phyloP scores from a whole-genome alignment of 2,888 invertebrate species.

The Acrocyrtus sp. region DNA sequence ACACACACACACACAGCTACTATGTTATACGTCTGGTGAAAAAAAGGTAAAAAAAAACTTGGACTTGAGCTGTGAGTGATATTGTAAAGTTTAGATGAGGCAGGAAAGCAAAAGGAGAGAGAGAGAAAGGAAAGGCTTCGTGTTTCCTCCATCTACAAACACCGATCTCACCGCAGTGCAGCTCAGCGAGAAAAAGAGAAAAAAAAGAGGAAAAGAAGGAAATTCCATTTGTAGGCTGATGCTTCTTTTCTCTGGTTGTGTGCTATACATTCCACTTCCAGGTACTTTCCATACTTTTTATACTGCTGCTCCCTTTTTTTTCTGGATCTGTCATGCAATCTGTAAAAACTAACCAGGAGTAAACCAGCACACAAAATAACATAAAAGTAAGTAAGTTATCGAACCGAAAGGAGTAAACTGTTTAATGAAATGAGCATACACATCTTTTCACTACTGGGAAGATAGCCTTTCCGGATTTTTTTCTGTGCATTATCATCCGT shows the following conservation, averaged over 20 bases:
- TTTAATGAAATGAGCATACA: constrained; percentile 19
- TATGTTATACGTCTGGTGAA: not conserved
- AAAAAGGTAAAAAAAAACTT: constrained; percentile 18
- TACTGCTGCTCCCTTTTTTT: constrained; percentile 16
- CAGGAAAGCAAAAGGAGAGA: constrained; percentile 13
- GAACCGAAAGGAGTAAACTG: constrained; percentile 24
- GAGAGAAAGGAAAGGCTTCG: constrained; percentile 42
- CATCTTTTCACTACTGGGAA: too few species aligned
- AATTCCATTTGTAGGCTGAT: constrained; percentile 40
- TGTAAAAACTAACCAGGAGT: constrained; percentile 34
- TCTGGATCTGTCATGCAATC: constrained; percentile 45
- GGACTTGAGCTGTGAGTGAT: constrained; percentile 11
- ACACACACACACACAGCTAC: constrained; percentile 10
- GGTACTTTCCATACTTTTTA: too few species aligned
- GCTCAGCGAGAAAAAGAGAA: constrained; percentile 17
- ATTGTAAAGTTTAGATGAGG: constrained; percentile 14
- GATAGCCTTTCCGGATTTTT: too few species aligned
- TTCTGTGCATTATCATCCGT: constrained; percentile 26
- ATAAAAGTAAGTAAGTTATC: constrained; percentile 29
- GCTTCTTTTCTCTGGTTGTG: too few species aligned
- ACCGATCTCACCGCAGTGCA: constrained; percentile 47
- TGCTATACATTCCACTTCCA: too few species aligned
- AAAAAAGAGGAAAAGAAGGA: constrained; percentile 25
- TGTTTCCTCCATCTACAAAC: constrained; percentile 44
- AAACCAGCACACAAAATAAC: constrained; percentile 32